Base-by-base conservation (phyloP, 2,113 vertebrate genomes). In the Mixornis gularis region DNA sequence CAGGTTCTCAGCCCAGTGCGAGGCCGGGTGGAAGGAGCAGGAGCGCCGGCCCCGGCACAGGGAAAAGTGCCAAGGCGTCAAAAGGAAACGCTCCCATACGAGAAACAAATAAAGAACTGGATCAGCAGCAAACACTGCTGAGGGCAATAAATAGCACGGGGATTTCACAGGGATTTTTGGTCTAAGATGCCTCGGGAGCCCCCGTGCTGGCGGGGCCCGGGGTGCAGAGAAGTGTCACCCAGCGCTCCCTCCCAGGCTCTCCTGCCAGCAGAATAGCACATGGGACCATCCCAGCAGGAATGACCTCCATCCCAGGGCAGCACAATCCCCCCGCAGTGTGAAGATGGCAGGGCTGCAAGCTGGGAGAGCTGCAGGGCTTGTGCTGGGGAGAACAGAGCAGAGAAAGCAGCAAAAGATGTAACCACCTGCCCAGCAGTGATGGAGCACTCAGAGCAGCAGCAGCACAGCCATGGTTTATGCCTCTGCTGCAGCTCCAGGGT, bases 161-260 rank as follows among this genome's bases (percentile, higher is more conserved):
- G 58, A 64, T 82, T 80, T 90, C 83, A 90, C 64, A 60, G 32
- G 91, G 92, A 81, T 95, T 95, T 96, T 95, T 96, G 94, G 96
- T 92, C 78, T 96, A 51, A 77, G 51, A 77, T 58, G 62, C 70
- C 62, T 34, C 10, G 15, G 76, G 63, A 91, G 51, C 55, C 46
- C 74, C 85, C 77, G 70, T 2, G 3, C 72, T 13, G 2, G 29
- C 0, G 0, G 72, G 76, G 49, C 72, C n/a, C 0, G 0, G 36
- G 25, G 36, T 26, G 36, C 66, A 36, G 0, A 2, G 41, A 66
- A 34, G 14, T 3, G 34, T 29, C 10, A 49, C 20, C 7, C 10
- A 2, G 32, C 1, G 0, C 68, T 43, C 6, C 19, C 49, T 30
- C 68, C 48, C 32, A 7, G 43, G 68, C 55, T 66, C 49, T 79